Evolutionary conservation across 1,140 invertebrate genomes (phyloP).

Genomic region (Acromyrmex heyeri): DNA sequence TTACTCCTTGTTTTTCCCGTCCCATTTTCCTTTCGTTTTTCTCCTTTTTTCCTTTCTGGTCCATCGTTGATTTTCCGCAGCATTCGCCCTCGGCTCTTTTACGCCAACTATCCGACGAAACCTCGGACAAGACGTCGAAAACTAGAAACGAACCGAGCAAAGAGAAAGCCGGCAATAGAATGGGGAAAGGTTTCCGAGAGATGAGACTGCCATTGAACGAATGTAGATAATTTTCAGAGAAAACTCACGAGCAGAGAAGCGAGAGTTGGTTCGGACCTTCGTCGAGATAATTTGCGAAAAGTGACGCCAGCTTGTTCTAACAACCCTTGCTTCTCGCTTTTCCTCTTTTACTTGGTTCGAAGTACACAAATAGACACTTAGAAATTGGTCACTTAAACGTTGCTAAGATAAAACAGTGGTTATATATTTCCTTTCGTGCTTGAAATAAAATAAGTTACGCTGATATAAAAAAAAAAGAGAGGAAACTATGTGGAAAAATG

Average conservation of each 20-base stretch:
- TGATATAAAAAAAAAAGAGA: not conserved
- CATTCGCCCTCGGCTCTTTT: constrained; percentile 53
- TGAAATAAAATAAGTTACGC: not conserved
- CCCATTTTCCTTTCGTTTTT: constrained; percentile 61
- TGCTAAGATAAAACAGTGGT: constrained; percentile 19
- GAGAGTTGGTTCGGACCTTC: constrained; percentile 25
- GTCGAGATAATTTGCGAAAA: constrained; percentile 73
- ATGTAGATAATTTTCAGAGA: constrained; percentile 70
- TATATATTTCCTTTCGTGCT: not conserved
- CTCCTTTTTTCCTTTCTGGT: not conserved
- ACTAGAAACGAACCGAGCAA: constrained; percentile 46
- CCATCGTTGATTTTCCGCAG: constrained; percentile 62
- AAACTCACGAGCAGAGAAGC: constrained; percentile 34
- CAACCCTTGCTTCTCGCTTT: constrained; percentile 51
- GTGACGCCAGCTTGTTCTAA: constrained; percentile 67
- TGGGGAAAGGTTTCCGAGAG: constrained; percentile 27
- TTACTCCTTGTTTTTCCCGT: constrained; percentile 30
- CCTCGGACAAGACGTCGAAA: constrained; percentile 53
- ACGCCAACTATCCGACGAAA: constrained; percentile 64
- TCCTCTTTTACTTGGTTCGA: constrained; percentile 2
- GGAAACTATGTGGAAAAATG: not conserved
- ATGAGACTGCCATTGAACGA: constrained; percentile 35
- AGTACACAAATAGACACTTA: constrained; percentile 31
- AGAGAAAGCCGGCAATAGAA: not conserved
- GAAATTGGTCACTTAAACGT: constrained; percentile 60